These are phyloP conservation scores for Montifringilla adamsi DNA, from an alignment of 2,113 vertebrate genomes.

Conservation along the genomic window DNA sequence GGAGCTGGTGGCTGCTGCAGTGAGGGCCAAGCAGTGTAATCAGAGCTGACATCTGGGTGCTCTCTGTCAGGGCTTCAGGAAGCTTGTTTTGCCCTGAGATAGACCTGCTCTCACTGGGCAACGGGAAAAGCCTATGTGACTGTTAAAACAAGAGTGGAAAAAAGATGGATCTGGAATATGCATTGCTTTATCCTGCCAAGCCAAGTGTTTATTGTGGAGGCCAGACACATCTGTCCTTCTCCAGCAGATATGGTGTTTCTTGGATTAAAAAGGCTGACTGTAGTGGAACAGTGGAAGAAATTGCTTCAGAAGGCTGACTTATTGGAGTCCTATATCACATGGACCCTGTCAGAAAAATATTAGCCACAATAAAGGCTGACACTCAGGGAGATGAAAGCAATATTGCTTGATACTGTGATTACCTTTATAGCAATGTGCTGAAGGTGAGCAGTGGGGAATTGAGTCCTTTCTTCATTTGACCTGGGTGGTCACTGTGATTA, in stretches of 20 bases:
- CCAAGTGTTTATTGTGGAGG: conserved; percentile 61
- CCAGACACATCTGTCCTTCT: conserved; percentile 60
- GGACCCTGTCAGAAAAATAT: conserved; percentile 25
- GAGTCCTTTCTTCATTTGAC: neutral
- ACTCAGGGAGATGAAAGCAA: neutral
- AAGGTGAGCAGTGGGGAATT: neutral
- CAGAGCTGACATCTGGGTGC: conserved; percentile 49
- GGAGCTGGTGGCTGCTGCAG: neutral
- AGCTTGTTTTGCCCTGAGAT: conserved; percentile 27
- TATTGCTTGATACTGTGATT: conserved; percentile 6
- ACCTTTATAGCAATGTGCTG: neutral
- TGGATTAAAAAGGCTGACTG: conserved; percentile 49
- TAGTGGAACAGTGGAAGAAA: conserved; percentile 48
- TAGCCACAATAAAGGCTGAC: conserved; percentile 16
- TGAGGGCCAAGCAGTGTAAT: neutral
- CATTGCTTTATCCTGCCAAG: conserved; percentile 56
- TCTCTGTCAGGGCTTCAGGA: conserved; percentile 28
- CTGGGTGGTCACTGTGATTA: neutral
- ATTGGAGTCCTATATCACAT: conserved; percentile 12
- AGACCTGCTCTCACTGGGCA: conserved; percentile 36
- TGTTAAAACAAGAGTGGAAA: conserved; percentile 64
- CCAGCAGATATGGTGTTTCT: conserved; percentile 65
- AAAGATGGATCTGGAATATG: conserved; percentile 65
- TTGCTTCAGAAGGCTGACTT: conserved; percentile 51
- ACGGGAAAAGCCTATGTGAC: conserved; percentile 36